Evolutionary conservation across 2,113 vertebrate genomes (phyloP), one percentile per base, ranked within the genome.

Genomic region (Canis aureus): DNA sequence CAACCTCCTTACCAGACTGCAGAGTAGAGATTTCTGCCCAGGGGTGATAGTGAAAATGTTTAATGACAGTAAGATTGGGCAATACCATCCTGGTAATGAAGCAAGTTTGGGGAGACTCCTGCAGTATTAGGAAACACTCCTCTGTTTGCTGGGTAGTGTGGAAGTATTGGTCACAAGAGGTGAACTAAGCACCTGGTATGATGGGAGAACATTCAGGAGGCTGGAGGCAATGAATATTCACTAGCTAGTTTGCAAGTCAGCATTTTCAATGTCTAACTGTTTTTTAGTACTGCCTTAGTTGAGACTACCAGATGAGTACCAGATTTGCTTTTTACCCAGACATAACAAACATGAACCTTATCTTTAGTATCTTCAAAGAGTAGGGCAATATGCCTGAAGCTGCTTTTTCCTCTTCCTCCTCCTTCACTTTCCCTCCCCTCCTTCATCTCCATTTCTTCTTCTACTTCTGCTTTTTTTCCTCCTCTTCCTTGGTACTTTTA

Each of bases 311-410:
- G 66, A 60, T 64, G 57, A 84, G 11, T 69, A 38, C 53, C 88
- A 81, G 25, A 64, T 71, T 93, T 84, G 22, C 53, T 92, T 89
- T 49, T 89, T 95, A 38, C 27, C 38, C 6, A 85, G 94, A 60
- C 19, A 43, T 53, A 91, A 80, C 69, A 88, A 79, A n/a, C 27
- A 35, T 32, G 32, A 67, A 53, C 38, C 64, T 88, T 81, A 71
- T 78, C 83, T 92, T 67, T 17, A 88, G 32, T 11, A 57, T 87
- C 88, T 97, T 91, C 82, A 82, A 84, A 94, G 27, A 79, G 51
- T 17, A 35, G 4, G 51, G 25, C 25, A 4, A 1, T 80, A 5
- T 66, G n/a, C 82, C 66, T 43, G 9, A 23, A 91, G 66, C 86
- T 84, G 80, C 53, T n/a, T 76, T 16, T 13, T 93, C 10, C 57